Evolutionary conservation across 2,797 vertebrate genomes (phyloP).

Genomic region (Aselliscus stoliczkanus): DNA sequence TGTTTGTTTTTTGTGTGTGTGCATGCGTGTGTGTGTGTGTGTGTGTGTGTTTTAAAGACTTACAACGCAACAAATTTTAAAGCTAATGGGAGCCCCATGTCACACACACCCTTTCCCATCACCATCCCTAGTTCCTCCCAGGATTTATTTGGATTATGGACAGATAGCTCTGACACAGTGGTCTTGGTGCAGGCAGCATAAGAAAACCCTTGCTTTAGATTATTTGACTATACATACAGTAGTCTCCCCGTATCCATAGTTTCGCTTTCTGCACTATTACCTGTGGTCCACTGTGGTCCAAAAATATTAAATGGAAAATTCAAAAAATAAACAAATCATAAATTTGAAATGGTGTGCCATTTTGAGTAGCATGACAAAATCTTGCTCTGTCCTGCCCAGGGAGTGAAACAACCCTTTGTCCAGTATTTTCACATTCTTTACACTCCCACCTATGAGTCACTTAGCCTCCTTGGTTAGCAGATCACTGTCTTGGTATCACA

Average conservation of each 20-base stretch:
- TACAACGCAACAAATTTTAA: conserved; percentile 47
- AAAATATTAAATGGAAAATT: neutral
- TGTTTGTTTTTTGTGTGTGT: neutral
- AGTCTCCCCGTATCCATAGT: neutral
- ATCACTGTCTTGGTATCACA: neutral
- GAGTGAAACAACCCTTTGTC: neutral
- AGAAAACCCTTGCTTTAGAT: neutral
- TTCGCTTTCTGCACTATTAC: neutral
- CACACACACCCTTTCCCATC: neutral
- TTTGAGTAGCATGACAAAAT: neutral
- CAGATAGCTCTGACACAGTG: neutral
- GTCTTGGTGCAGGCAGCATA: neutral
- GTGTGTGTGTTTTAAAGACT: conserved; percentile 29
- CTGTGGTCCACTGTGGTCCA: neutral
- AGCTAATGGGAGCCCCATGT: neutral
- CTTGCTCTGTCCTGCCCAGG: neutral
- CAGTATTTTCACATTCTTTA: too few relatives aligned
- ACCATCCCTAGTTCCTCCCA: neutral
- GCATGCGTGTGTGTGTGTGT: too few relatives aligned
- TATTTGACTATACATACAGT: neutral
- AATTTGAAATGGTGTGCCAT: neutral
- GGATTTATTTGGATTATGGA: neutral
- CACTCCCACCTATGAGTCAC: neutral
- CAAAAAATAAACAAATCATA: neutral
- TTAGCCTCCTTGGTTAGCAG: neutral